phyloP scores from a whole-genome alignment of 2,888 invertebrate genomes.

The Megastigmus dorsalis region DNA sequence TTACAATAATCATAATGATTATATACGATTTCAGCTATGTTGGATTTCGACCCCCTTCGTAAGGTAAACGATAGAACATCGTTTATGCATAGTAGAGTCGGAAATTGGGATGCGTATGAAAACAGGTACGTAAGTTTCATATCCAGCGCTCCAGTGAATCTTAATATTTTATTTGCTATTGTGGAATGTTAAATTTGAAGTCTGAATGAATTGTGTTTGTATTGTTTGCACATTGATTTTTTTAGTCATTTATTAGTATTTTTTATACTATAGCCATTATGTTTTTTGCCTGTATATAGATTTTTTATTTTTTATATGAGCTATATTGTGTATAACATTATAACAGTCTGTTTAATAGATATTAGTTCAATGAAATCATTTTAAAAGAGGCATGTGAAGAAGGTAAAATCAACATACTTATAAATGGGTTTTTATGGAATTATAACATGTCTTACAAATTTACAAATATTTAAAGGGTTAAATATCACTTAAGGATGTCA shows the following conservation, averaged over 20 bases:
- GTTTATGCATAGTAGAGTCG: conserved; percentile 67
- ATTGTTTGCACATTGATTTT: conserved; percentile 37
- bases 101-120: conserved; percentile 69
- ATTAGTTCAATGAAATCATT: background rate
- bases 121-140: conserved; percentile 67
- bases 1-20: conserved; percentile 45
- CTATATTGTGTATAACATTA: background rate
- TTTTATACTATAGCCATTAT: conserved; percentile 10
- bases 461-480: too few species aligned
- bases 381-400: conserved; percentile 12
- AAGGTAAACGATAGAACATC: conserved; percentile 71
- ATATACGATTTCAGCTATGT: conserved; percentile 68
- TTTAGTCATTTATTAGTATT: background rate
- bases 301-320: conserved; percentile 7
- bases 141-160: conserved; percentile 30
- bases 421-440: too few species aligned
- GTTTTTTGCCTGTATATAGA: conserved; percentile 40
- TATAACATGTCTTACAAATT: too few species aligned
- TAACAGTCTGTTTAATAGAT: background rate
- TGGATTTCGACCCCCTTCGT: conserved; percentile 70
- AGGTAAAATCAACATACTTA: conserved; percentile 12
- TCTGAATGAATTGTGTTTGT: conserved; percentile 25
- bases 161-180: conserved; percentile 34
- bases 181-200: conserved; percentile 40
- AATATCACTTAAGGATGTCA: too few species aligned